These are phyloP conservation scores for Calcarius ornatus DNA, from an alignment of 2,113 vertebrate species.

Conservation along the genomic window DNA sequence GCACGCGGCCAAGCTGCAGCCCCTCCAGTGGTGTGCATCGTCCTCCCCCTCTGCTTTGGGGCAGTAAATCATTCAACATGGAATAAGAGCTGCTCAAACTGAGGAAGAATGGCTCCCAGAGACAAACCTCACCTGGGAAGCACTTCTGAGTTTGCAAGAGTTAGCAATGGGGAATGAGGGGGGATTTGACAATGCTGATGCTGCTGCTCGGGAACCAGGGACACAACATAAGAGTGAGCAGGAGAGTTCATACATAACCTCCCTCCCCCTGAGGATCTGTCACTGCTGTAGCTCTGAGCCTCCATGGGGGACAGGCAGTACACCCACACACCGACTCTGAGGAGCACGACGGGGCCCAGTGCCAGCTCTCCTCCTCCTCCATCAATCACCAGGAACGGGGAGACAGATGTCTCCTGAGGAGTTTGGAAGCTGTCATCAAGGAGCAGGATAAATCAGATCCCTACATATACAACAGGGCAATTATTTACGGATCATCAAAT, in stretches of 20 bases:
- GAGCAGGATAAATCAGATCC: slow-evolving; percentile 29
- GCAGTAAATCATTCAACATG: neutral
- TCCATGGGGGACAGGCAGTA: neutral
- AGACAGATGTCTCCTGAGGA: neutral
- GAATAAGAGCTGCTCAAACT: neutral
- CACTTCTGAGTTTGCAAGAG: neutral
- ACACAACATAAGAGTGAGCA: neutral
- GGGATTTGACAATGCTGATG: fast-evolving
- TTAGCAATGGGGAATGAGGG: neutral
- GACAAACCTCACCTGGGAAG: neutral
- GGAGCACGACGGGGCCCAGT: neutral
- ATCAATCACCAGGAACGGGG: neutral
- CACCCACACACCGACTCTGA: neutral
- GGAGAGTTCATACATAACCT: neutral
- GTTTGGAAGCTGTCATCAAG: slow-evolving; percentile 1
- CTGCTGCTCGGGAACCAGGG: neutral
- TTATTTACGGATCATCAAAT: slow-evolving; percentile 6
- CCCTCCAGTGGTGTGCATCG: neutral
- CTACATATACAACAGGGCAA: neutral
- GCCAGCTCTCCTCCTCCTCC: slow-evolving; percentile 30
- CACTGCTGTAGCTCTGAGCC: neutral
- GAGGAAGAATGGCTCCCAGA: neutral
- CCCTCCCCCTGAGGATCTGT: neutral
- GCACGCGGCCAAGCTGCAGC: neutral
- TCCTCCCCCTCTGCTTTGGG: neutral